Conservation (phyloP, 1,140 invertebrate genomes). For the Leptopilina clavipes region DNA sequence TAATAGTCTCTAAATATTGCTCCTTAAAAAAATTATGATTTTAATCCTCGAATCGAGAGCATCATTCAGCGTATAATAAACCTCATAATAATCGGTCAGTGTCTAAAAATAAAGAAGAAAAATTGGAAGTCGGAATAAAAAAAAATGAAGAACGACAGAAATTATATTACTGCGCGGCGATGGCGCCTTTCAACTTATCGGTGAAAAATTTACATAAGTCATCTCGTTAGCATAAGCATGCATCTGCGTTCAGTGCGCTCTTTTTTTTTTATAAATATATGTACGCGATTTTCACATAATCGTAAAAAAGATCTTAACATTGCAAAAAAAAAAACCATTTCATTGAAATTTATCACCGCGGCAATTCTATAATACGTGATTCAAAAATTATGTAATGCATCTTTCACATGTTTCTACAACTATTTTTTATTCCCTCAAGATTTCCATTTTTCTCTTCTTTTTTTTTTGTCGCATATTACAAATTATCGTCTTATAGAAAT, state of each 20-base stretch:
- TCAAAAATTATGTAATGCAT: slow-evolving; percentile 12
- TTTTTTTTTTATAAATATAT: not conserved
- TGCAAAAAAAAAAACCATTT: not conserved
- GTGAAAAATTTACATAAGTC: slow-evolving; percentile 20
- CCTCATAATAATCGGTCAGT: too few relatives aligned
- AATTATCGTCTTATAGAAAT: too few relatives aligned
- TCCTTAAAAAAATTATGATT: too few relatives aligned
- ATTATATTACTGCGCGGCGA: slow-evolving; percentile 11
- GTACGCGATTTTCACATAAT: slow-evolving; percentile 22
- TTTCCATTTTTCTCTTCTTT: not conserved
- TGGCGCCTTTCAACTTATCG: slow-evolving; percentile 32
- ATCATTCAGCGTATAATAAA: too few relatives aligned
- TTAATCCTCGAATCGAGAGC: too few relatives aligned
- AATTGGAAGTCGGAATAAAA: not conserved
- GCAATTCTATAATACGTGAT: not conserved
- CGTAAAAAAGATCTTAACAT: slow-evolving; percentile 10
- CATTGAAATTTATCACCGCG: slow-evolving; percentile 29
- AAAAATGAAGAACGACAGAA: slow-evolving; percentile 17
- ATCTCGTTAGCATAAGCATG: slow-evolving; percentile 26
- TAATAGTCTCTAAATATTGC: too few relatives aligned
- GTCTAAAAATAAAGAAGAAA: too few relatives aligned
- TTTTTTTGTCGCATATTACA: not conserved
- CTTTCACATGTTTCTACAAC: not conserved
- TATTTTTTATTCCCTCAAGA: not conserved
- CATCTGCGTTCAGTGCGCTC: slow-evolving; percentile 13